phyloP scores from a whole-genome alignment of 2,113 vertebrate species.

The Alethe castanea region DNA sequence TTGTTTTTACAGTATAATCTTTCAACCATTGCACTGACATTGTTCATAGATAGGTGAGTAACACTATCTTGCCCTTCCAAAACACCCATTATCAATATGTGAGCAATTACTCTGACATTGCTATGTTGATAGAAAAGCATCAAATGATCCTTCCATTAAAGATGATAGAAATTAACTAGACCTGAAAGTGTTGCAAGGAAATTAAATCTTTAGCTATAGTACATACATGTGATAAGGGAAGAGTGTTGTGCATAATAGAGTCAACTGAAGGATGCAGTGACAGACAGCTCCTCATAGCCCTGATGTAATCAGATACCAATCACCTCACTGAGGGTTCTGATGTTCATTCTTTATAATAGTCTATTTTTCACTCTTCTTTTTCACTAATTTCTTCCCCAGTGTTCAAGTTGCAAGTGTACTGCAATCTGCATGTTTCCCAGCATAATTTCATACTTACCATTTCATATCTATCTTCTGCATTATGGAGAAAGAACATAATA shows the following conservation, averaged over 20 bases:
- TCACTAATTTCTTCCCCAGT: not conserved
- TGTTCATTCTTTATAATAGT: not conserved
- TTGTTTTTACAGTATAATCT: not conserved
- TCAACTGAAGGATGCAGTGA: not conserved
- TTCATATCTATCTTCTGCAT: not conserved
- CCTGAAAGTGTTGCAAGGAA: not conserved
- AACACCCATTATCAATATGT: not conserved
- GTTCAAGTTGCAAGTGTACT: not conserved
- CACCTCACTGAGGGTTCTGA: not conserved
- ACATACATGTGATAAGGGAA: fast-evolving
- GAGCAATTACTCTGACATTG: not conserved
- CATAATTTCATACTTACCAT: not conserved
- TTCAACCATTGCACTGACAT: not conserved
- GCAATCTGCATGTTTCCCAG: not conserved
- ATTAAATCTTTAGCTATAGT: not conserved
- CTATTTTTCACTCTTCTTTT: not conserved
- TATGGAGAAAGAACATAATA: not conserved
- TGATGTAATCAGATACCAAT: not conserved
- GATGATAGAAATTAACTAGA: not conserved
- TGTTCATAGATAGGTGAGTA: not conserved
- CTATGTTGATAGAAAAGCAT: not conserved
- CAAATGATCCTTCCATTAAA: not conserved
- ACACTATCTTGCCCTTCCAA: not conserved
- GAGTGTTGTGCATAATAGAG: not conserved
- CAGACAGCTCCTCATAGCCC: not conserved